Conservation (phyloP, 2,113 vertebrate genomes). For the Mystacornis crossleyi region DNA sequence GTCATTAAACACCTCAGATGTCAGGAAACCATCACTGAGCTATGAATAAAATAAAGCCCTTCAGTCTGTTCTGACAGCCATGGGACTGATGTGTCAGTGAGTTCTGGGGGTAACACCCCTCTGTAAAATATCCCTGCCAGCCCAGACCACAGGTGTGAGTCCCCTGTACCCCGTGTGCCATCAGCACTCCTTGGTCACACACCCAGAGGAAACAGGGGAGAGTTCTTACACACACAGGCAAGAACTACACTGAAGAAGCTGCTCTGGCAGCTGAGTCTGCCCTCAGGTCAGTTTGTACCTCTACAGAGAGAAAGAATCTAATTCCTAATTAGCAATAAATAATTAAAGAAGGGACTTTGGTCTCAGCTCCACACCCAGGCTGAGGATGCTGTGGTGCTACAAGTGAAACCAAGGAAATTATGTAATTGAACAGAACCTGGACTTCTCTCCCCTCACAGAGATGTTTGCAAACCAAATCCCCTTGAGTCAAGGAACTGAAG, state of each 20-base stretch:
- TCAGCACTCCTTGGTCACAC: background rate
- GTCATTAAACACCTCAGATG: background rate
- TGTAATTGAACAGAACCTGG: background rate
- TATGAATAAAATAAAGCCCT: background rate
- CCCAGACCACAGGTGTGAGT: background rate
- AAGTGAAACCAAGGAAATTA: background rate
- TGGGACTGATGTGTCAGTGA: background rate
- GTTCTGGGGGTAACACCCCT: background rate
- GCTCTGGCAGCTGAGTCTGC: background rate
- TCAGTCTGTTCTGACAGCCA: background rate
- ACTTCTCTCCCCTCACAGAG: background rate
- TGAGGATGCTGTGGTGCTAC: background rate
- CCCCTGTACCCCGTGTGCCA: background rate
- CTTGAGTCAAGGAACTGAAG: background rate
- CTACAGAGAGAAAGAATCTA: background rate
- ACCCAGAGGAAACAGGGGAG: rapidly evolving
- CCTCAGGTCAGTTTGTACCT: background rate
- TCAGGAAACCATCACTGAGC: background rate
- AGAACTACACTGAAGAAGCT: background rate
- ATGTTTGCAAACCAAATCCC: background rate
- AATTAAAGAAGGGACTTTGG: background rate
- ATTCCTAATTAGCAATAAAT: background rate
- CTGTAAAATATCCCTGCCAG: background rate
- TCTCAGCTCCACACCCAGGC: background rate
- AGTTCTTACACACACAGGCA: background rate